Evolutionary conservation across 2,113 vertebrate genomes (phyloP), one percentile per base, ranked within the genome.

Genomic region (Eurypyga helias): DNA sequence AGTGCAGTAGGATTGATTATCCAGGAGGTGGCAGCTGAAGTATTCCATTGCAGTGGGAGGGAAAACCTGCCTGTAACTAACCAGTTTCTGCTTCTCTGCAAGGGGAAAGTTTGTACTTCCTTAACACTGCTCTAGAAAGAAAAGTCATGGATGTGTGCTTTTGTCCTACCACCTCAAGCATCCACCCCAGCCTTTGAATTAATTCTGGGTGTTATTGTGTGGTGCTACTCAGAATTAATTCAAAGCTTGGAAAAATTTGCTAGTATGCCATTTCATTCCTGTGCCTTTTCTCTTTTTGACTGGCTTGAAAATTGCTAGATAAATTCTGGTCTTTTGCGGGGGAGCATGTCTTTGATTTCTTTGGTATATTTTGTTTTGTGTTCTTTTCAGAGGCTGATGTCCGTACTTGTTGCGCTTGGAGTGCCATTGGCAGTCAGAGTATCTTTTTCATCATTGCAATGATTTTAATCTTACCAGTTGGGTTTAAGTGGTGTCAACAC

Each of bases 1-100:
- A n/a, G 6, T 96, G 98, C 80, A 96, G 38, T 94, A 38, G 60
- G 25, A 13, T 1, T 29, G 43, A 16, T 82, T 70, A 72, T 60
- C 97, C 98, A 98, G 94, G 71, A 97, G 98, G 87, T 98, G 98
- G 98, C 97, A 93, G 89, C 94, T 70, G 81, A n/a, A 83, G 91
- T 33, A 96, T 94, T 93, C 15, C 7, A 29, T 70, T 80, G 66
- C 54, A 24, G 13, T 36, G 5, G 14, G 31, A 62, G 21, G 10
- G 17, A 51, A 82, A 66, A 28, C 0, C 58, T 34, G 55, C 36
- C 49, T 79, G 55, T 71, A 73, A 80, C 51, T 11, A 66, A 43
- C 0, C 10, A 25, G 41, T 12, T 20, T 81, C 83, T 89, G 52
- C 51, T 54, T 80, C 31, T 58, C 51, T 92, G 76, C 83, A 67